Evolutionary conservation across 2,113 vertebrate genomes (phyloP).

Genomic region (Pogonocichla stellata): DNA sequence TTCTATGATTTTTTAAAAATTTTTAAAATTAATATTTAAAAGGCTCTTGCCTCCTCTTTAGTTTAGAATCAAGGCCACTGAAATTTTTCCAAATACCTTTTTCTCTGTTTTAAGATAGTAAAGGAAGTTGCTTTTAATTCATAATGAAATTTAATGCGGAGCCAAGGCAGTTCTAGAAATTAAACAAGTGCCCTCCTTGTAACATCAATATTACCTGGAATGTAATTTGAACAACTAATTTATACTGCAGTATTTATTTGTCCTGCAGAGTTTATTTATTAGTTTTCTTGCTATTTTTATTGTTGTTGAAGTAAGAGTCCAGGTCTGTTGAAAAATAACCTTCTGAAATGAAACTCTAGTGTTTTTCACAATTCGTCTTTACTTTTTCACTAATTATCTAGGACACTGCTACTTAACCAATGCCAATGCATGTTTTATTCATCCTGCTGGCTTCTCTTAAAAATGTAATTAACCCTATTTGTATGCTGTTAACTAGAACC

Average conservation of each 20-base stretch:
- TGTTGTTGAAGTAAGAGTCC: not conserved
- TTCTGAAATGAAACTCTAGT: not conserved
- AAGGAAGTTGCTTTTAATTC: not conserved
- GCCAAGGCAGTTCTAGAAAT: not conserved
- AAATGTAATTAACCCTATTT: constrained; percentile 62
- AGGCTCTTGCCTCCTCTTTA: not conserved
- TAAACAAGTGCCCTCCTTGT: not conserved
- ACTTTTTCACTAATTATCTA: constrained; percentile 33
- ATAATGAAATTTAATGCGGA: not conserved
- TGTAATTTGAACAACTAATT: not conserved
- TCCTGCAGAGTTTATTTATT: not conserved
- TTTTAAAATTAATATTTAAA: not conserved
- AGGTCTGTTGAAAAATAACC: not conserved
- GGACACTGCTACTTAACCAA: constrained; percentile 22
- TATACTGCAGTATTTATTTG: not conserved
- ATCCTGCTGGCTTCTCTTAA: constrained; percentile 37
- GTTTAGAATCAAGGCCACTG: not conserved
- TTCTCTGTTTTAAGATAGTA: not conserved
- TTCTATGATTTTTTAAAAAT: not conserved
- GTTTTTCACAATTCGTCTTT: not conserved
- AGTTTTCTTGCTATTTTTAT: not conserved
- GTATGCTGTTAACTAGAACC: constrained; percentile 36
- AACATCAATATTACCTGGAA: not conserved
- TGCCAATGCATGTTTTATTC: constrained; percentile 54
- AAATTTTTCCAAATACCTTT: not conserved